Evolutionary conservation across 2,797 vertebrate genomes (phyloP).

Genomic region (Hyperoplus immaculatus): DNA sequence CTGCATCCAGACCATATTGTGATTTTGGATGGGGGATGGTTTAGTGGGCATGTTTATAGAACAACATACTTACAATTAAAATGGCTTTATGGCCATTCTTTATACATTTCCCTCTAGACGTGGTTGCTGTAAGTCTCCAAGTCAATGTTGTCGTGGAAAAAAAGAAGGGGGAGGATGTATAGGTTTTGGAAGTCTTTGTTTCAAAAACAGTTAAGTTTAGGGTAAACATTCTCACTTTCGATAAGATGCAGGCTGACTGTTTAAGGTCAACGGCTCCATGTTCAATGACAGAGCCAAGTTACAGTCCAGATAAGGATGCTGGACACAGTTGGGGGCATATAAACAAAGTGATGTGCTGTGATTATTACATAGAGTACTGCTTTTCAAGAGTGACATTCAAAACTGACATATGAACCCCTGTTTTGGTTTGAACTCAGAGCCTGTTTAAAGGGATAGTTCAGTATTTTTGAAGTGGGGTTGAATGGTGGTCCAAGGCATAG

Average conservation of each 20-base stretch:
- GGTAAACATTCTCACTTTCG: slow-evolving; percentile 40
- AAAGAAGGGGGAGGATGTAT: slow-evolving; percentile 19
- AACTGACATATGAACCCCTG: not conserved
- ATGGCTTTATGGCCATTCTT: slow-evolving; percentile 17
- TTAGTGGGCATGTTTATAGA: slow-evolving; percentile 40
- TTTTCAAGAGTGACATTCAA: not conserved
- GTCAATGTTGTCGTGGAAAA: not conserved
- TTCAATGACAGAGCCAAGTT: slow-evolving; percentile 4
- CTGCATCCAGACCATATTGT: slow-evolving; percentile 32
- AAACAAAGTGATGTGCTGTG: slow-evolving; percentile 5
- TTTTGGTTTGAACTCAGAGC: not conserved
- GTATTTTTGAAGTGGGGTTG: no score
- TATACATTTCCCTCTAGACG: slow-evolving; percentile 17
- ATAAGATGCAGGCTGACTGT: slow-evolving; percentile 25
- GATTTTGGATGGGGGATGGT: slow-evolving; percentile 4
- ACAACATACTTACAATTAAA: slow-evolving; percentile 41
- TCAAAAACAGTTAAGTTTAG: slow-evolving; percentile 21
- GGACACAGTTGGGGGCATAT: slow-evolving; percentile 4
- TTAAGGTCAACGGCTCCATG: slow-evolving; percentile 4
- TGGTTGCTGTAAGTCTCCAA: slow-evolving; percentile 1
- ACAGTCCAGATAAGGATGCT: slow-evolving; percentile 13
- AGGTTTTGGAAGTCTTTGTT: slow-evolving; percentile 28
- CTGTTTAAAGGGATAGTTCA: not conserved
- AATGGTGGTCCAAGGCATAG: no score
- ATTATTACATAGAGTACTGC: no score